phyloP scores from a whole-genome alignment of 2,888 invertebrate genomes.

The Hololepta plana region DNA sequence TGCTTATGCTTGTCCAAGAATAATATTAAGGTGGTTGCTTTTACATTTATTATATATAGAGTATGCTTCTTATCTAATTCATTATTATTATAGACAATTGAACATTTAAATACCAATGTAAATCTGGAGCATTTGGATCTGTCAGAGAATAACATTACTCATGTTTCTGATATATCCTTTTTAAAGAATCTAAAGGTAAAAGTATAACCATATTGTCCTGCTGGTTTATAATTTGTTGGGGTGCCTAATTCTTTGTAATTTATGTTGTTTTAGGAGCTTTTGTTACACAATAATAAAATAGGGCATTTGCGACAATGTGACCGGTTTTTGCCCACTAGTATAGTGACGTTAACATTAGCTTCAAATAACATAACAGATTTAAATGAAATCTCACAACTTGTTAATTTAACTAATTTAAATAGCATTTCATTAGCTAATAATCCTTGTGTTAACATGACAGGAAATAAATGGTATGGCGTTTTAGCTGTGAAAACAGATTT shows the following conservation, averaged over 20 bases:
- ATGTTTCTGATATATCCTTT: conserved; percentile 69
- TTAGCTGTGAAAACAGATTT: too few relatives aligned
- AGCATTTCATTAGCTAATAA: conserved; percentile 76
- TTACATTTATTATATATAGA: not conserved
- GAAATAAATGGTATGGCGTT: conserved; percentile 64
- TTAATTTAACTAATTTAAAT: conserved; percentile 54
- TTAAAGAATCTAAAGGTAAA: conserved; percentile 72
- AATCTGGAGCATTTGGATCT: conserved; percentile 72
- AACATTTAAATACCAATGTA: conserved; percentile 66
- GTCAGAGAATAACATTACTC: conserved; percentile 75
- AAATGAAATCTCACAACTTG: conserved; percentile 69
- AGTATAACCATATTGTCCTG: too few relatives aligned
- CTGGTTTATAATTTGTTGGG: too few relatives aligned
- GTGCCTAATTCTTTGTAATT: conserved; percentile 4
- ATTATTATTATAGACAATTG: conserved; percentile 63
- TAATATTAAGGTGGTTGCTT: conserved; percentile 54
- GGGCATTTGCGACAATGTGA: conserved; percentile 67
- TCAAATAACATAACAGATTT: conserved; percentile 72
- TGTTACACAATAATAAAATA: conserved; percentile 58
- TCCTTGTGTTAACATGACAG: conserved; percentile 67
- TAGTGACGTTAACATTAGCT: conserved; percentile 59
- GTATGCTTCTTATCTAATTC: conserved; percentile 1
- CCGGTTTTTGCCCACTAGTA: conserved; percentile 56
- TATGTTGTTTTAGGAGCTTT: conserved; percentile 36
- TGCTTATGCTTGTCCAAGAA: conserved; percentile 75